Base-by-base conservation (phyloP, 2,113 vertebrate genomes). In the Elephas maximus region DNA sequence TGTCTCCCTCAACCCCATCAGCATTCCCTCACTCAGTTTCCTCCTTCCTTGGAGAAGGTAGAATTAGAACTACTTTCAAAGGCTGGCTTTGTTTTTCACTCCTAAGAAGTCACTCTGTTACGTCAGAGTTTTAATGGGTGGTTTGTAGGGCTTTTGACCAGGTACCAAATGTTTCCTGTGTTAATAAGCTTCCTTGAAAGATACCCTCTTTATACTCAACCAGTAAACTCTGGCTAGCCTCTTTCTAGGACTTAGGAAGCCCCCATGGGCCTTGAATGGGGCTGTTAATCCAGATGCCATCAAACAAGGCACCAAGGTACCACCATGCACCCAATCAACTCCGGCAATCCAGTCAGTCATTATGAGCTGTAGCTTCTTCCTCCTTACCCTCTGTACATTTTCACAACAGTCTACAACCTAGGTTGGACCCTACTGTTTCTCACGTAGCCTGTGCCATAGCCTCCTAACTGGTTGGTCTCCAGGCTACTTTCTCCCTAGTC, bases 301-400 rank as follows among this genome's bases (percentile, higher is more conserved):
- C 11, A 6, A 60, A 73, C 3, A 71, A 60, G 76, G 10, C 65
- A 60, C 71, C 3, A 71, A 60, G 76, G 10, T 57, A 63, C 41
- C 62, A 28, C 45, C 8, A 3, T 20, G 28, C 8, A 37, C 33
- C 57, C 53, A 6, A 6, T 51, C 33, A 1, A 9, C 41, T 77
- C 20, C 20, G 18, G 24, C 69, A 6, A 6, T 67, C 41, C 20
- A 5, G 23, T 23, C 24, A 1, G n/a, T 26, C 57, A 4, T 7
- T 45, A 0, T 15, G 12, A 33, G 18, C 57, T n/a, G 11, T 1
- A 5, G 5, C 1, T 0, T 17, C 51, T 45, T 63, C 45, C 41
- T 73, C 53, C 81, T 7, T 24, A n/a, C 18, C 20, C 51, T 53
- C 18, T 2, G 33, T 62, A 41, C 21, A 11, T 20, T 73, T 63